phyloP scores from a whole-genome alignment of 2,797 vertebrate species.

The Fundulus diaphanus region DNA sequence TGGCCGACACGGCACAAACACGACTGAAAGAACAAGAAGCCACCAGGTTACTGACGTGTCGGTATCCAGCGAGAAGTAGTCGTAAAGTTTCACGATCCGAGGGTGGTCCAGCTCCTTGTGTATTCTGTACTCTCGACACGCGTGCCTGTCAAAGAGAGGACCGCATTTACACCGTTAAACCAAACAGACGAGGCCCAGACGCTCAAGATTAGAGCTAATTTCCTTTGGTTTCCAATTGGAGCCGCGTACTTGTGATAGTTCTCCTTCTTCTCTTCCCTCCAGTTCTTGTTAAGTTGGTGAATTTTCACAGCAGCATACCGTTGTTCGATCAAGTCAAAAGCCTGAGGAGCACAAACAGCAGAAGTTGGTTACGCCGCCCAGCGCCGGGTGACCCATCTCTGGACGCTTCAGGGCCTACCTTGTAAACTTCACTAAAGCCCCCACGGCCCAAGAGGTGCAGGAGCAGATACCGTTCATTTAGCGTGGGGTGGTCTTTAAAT shows the following conservation, averaged over 20 bases:
- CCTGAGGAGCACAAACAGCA: conserved; percentile 74
- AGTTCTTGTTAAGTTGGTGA: conserved; percentile 99
- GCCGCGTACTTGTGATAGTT: conserved; percentile 96
- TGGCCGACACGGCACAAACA: not conserved
- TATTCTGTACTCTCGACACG: conserved; percentile 99
- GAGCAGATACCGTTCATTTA: conserved; percentile 97
- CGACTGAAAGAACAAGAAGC: not conserved
- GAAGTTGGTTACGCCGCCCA: not conserved
- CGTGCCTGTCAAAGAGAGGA: conserved; percentile 83
- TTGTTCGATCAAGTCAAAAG: conserved; percentile 99
- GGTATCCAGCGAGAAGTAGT: conserved; percentile 99
- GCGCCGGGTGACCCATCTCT: not conserved
- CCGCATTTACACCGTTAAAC: not conserved
- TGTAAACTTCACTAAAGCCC: conserved; percentile 99
- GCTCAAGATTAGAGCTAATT: not conserved
- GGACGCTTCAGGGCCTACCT: conserved; percentile 73
- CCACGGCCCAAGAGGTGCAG: conserved; percentile 96
- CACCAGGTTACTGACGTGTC: conserved; percentile 89
- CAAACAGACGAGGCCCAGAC: conserved; percentile 17
- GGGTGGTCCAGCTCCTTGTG: conserved; percentile 99
- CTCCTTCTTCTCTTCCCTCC: conserved; percentile 99
- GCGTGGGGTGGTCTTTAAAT: conserved; percentile 98
- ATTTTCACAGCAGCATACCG: conserved; percentile 99
- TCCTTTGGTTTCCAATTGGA: not conserved
- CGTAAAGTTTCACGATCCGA: conserved; percentile 98